phyloP scores from a whole-genome alignment of 1,140 invertebrate species.

The Lasaia peninsularis region DNA sequence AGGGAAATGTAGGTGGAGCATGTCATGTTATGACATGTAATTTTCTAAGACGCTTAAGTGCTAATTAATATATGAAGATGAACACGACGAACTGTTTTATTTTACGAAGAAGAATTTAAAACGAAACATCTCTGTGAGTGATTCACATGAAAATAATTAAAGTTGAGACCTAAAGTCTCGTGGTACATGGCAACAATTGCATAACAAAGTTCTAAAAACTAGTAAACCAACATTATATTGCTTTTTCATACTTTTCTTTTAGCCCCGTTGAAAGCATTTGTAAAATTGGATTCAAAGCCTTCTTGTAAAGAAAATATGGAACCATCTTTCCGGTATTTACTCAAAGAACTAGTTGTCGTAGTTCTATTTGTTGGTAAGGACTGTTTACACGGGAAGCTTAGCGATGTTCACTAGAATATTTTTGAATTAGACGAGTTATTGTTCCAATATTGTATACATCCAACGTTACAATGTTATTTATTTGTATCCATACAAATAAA shows the following conservation, averaged over 20 bases:
- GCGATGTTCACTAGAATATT: not conserved
- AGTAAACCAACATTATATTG: not conserved
- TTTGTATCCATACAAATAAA: too few relatives aligned
- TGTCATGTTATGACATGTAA: too few relatives aligned
- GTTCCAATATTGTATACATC: too few relatives aligned
- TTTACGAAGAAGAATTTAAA: too few relatives aligned
- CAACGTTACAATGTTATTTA: too few relatives aligned
- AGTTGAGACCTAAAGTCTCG: too few relatives aligned
- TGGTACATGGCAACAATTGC: not conserved
- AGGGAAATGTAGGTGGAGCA: too few relatives aligned
- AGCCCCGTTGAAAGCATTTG: not conserved
- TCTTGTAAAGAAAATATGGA: slow-evolving; percentile 9
- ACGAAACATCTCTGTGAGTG: too few relatives aligned
- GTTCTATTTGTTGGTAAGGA: slow-evolving; percentile 1
- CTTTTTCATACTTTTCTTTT: not conserved
- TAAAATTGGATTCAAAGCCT: slow-evolving; percentile 10
- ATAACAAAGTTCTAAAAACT: not conserved
- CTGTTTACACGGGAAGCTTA: not conserved
- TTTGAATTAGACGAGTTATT: not conserved
- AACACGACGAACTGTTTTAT: too few relatives aligned
- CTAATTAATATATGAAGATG: too few relatives aligned
- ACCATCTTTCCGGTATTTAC: not conserved
- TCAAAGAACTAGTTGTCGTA: slow-evolving; percentile 6
- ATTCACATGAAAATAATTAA: too few relatives aligned
- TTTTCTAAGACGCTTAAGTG: too few relatives aligned